A percentile compares a stretch with the other conserved stretches of the same genome.
These are phyloP conservation scores for Procavia capensis DNA, from an alignment of 2,113 vertebrate genomes.

Conservation along the genomic window DNA sequence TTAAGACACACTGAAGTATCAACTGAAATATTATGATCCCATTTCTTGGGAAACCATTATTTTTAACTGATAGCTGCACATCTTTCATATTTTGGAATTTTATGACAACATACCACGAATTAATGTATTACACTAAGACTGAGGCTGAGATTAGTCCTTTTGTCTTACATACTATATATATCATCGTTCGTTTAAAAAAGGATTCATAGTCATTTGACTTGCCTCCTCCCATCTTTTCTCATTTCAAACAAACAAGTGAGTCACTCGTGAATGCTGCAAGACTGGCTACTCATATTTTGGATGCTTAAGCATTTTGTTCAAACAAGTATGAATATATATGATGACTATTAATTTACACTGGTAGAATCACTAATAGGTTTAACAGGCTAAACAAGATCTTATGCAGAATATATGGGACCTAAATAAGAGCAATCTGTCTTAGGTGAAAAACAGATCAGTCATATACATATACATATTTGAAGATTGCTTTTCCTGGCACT, in stretches of 20 bases:
- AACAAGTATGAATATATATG: conserved; percentile 71
- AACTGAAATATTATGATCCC: background rate
- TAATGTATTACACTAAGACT: background rate
- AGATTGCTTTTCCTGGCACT: background rate
- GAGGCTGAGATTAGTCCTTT: background rate
- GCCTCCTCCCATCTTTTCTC: conserved; percentile 58
- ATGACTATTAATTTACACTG: conserved; percentile 40
- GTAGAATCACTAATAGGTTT: conserved; percentile 50
- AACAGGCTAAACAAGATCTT: conserved; percentile 71
- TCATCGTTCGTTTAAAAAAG: conserved; percentile 43
- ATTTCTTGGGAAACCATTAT: conserved; percentile 23
- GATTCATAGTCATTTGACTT: conserved; percentile 30
- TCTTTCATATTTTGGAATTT: conserved; percentile 7
- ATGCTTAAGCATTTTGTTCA: conserved; percentile 70
- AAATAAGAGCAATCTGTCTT: conserved; percentile 38
- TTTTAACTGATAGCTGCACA: conserved; percentile 10
- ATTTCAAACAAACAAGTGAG: conserved; percentile 79
- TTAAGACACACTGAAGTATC: conserved; percentile 7
- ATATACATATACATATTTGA: background rate
- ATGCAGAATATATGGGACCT: conserved; percentile 48
- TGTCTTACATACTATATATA: background rate
- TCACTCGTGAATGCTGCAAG: conserved; percentile 67
- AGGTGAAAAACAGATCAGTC: background rate
- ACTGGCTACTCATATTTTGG: conserved; percentile 62
- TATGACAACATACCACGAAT: conserved; percentile 10